phyloP scores from a whole-genome alignment of 2,113 vertebrate genomes.

The Entomyzon cyanotis region DNA sequence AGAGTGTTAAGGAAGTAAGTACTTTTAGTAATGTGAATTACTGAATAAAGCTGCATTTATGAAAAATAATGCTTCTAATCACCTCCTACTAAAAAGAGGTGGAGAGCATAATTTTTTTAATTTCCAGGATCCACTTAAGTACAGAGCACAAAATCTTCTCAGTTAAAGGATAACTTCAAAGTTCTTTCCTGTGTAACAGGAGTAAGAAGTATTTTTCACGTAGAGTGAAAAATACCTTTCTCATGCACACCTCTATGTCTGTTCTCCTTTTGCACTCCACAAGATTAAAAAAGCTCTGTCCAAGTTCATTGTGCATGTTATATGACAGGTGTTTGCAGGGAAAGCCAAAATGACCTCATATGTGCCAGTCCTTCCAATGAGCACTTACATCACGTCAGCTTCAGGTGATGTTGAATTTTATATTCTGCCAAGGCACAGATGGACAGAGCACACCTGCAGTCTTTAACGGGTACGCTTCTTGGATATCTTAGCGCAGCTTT shows the following conservation, averaged over 20 bases:
- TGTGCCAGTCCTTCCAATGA: background rate
- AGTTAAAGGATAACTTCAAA: background rate
- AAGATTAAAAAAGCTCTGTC: background rate
- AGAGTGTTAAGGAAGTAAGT: background rate
- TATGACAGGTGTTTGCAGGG: background rate
- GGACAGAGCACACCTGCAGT: background rate
- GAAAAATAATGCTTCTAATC: background rate
- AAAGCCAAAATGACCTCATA: slow-evolving; percentile 35
- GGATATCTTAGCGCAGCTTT: background rate
- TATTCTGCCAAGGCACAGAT: slow-evolving; percentile 9
- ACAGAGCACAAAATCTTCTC: background rate
- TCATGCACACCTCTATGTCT: background rate
- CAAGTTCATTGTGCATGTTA: background rate
- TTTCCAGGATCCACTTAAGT: background rate
- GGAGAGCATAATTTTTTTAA: background rate
- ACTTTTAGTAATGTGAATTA: background rate
- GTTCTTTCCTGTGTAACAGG: background rate
- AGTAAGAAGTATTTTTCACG: background rate
- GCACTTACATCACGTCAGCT: background rate
- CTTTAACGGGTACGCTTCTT: background rate
- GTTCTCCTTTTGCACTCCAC: background rate
- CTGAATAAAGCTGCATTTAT: background rate
- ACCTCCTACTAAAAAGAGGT: background rate
- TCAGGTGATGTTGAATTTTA: background rate
- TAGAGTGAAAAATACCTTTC: background rate